phyloP scores from a whole-genome alignment of 2,113 vertebrate species.

The Onychorhynchus coronatus region DNA sequence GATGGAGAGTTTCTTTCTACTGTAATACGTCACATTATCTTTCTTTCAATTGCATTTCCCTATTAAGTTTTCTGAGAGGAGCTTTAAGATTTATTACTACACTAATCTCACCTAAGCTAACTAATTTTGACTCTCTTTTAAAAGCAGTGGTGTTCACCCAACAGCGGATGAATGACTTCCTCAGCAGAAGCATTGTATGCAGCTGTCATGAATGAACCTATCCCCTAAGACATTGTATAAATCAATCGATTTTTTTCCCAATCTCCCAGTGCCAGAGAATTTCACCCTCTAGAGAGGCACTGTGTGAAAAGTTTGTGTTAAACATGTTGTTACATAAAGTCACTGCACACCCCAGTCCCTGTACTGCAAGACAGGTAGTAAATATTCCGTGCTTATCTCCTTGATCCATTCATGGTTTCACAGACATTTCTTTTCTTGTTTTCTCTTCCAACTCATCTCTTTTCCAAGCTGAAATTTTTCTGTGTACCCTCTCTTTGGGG shows the following conservation, averaged over 20 bases:
- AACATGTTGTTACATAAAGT: neutral
- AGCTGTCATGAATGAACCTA: neutral
- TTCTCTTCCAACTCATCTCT: neutral
- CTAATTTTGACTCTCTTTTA: neutral
- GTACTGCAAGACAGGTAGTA: neutral
- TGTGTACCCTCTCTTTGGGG: neutral
- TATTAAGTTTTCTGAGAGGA: neutral
- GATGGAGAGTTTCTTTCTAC: neutral
- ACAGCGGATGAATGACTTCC: neutral
- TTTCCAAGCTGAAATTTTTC: neutral
- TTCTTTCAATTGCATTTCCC: neutral
- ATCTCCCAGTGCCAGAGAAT: neutral
- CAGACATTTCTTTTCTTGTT: neutral
- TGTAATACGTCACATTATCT: neutral
- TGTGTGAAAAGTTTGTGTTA: neutral
- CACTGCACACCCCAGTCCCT: fast-evolving
- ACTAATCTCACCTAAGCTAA: neutral
- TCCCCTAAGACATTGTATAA: neutral
- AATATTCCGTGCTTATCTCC: neutral
- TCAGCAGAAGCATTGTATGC: neutral
- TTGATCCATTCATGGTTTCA: neutral
- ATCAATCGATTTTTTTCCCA: neutral
- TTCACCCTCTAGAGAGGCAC: neutral
- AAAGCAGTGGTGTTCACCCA: neutral
- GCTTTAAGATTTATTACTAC: neutral